phyloP scores from a whole-genome alignment of 2,113 vertebrate species.

The Puffinus mauretanicus region DNA sequence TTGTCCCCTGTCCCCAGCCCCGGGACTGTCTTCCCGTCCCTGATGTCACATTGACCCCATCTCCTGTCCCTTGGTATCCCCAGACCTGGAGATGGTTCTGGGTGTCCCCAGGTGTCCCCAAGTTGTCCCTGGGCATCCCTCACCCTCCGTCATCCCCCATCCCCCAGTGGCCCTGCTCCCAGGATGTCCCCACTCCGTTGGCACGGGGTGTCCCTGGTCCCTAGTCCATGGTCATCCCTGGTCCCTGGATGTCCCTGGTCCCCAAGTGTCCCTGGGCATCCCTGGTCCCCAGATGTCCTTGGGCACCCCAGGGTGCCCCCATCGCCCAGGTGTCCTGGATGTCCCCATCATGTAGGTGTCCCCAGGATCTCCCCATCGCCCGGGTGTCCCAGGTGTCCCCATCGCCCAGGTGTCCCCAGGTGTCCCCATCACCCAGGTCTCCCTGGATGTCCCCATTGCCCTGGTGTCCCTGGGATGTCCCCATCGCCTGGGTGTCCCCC shows the following conservation, averaged over 20 bases:
- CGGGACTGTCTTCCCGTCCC: background rate
- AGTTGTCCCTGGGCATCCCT: background rate
- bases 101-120: no score
- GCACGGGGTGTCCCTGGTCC: background rate
- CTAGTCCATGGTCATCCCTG: background rate
- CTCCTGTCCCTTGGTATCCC: background rate
- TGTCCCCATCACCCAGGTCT: background rate
- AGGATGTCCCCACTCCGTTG: background rate
- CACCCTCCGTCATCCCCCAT: background rate
- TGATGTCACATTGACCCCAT: fast-evolving
- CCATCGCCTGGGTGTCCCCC: background rate
- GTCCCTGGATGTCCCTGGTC: background rate
- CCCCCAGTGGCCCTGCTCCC: background rate
- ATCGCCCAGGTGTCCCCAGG: background rate
- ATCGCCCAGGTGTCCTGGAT: background rate
- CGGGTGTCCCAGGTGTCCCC: no score
- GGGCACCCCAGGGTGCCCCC: no score
- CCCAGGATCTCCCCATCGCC: background rate
- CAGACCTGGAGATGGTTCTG: fast-evolving
- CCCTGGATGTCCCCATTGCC: fast-evolving
- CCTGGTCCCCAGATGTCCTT: background rate
- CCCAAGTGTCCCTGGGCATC: no score
- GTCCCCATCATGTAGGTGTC: fast-evolving
- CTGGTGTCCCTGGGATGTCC: no score
- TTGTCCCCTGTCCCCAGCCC: background rate